Conservation (phyloP, 2,888 invertebrate species). For the Metopia argyrocephala region DNA sequence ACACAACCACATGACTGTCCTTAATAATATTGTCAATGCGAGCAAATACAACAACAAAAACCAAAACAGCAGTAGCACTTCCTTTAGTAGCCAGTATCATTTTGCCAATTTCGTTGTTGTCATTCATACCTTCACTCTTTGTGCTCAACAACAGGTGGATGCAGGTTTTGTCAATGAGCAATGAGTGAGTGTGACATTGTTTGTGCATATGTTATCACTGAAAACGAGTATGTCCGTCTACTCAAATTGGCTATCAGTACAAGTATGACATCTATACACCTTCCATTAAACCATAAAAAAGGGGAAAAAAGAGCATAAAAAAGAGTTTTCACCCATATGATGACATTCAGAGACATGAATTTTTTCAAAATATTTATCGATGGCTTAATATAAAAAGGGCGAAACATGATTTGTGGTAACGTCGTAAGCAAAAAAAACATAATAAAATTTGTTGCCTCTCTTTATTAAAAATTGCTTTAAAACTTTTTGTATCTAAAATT, state of each 20-base stretch:
- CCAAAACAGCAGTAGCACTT: neutral
- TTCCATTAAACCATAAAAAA: constrained; percentile 1
- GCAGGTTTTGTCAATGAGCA: constrained; percentile 8
- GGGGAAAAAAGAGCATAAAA: constrained; percentile 1
- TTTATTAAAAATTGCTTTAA: too few species aligned
- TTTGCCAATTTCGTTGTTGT: constrained; percentile 18
- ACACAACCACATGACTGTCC: constrained; percentile 57
- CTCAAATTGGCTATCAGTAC: constrained; percentile 19
- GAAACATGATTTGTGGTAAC: too few species aligned
- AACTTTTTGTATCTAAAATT: too few species aligned
- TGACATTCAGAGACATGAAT: constrained; percentile 17
- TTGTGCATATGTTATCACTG: constrained; percentile 20
- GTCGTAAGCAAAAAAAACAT: too few species aligned
- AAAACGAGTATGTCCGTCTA: constrained; percentile 33
- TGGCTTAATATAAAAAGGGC: too few species aligned
- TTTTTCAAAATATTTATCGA: neutral
- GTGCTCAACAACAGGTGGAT: constrained; percentile 49
- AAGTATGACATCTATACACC: constrained; percentile 5
- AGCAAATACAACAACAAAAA: neutral
- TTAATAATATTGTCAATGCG: constrained; percentile 37
- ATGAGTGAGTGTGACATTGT: neutral
- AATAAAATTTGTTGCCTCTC: too few species aligned
- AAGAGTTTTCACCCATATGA: constrained; percentile 21
- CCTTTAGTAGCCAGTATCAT: neutral
- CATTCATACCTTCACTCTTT: neutral